Conservation (phyloP, 2,113 vertebrate species). For the Malurus cyaneus region DNA sequence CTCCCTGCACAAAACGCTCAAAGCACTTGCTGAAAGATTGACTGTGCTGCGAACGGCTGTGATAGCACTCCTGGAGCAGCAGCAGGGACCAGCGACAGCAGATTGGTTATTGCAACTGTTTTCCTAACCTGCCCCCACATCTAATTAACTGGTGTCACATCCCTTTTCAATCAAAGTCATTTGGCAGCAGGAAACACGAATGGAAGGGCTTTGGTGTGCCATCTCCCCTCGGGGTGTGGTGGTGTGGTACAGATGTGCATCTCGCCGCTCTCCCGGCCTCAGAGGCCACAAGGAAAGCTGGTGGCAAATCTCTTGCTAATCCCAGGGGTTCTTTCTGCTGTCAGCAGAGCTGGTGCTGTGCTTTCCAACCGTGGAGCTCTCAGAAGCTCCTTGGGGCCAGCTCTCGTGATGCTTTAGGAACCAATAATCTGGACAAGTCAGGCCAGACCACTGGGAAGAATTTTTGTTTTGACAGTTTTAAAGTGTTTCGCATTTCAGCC, state of each 20-base stretch:
- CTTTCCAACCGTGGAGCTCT: accelerated
- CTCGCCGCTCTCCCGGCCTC: neutral
- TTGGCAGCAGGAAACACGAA: neutral
- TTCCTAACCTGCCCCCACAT: slow-evolving; percentile 5
- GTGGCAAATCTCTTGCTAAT: neutral
- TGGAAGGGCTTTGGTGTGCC: neutral
- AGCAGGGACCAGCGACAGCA: neutral
- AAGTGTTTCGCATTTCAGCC: slow-evolving; percentile 31
- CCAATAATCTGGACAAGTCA: neutral
- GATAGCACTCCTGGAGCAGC: neutral
- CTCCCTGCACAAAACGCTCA: neutral
- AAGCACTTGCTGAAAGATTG: slow-evolving; percentile 42
- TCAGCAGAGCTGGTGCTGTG: neutral
- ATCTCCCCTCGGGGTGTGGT: neutral
- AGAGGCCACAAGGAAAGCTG: neutral
- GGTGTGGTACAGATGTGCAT: neutral
- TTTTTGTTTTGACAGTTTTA: slow-evolving; percentile 18
- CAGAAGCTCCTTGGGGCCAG: neutral
- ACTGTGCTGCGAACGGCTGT: neutral
- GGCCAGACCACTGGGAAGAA: neutral
- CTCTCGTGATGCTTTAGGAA: neutral
- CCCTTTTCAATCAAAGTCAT: neutral
- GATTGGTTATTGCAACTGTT: slow-evolving; percentile 31
- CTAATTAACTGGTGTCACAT: neutral
- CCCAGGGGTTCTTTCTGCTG: neutral